Conservation (phyloP, 2,888 invertebrate genomes). For the Apotomis capreana region DNA sequence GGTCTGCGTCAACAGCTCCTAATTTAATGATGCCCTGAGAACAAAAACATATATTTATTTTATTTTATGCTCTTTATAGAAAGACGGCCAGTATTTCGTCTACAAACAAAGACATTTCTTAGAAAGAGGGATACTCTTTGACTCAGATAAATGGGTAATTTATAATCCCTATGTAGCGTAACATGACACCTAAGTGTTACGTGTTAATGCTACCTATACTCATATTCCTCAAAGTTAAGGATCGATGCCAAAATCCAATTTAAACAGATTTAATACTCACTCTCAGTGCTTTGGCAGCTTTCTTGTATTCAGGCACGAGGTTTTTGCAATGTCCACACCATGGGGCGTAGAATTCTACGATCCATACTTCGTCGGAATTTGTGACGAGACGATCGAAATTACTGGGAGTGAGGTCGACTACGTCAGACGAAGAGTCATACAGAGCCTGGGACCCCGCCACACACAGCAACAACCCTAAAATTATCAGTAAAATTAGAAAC, state of each 20-base stretch:
- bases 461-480: slow-evolving; percentile 72
- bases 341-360: slow-evolving; percentile 98
- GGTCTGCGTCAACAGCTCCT: slow-evolving; percentile 96
- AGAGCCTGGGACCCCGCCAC: slow-evolving; percentile 73
- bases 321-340: slow-evolving; percentile 98
- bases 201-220: not conserved
- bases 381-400: slow-evolving; percentile 94
- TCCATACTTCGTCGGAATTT: slow-evolving; percentile 94
- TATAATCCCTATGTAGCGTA: not conserved
- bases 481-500: slow-evolving; percentile 46
- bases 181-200: not conserved
- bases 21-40: slow-evolving; percentile 94
- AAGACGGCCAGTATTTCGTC: not conserved
- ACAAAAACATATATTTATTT: slow-evolving; percentile 29
- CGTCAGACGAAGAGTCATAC: slow-evolving; percentile 88
- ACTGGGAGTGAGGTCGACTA: slow-evolving; percentile 91
- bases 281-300: slow-evolving; percentile 96
- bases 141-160: not conserved
- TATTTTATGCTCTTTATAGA: not conserved
- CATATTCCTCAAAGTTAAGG: not conserved
- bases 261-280: slow-evolving; percentile 69
- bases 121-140: not conserved
- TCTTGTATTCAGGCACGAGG: slow-evolving; percentile 96
- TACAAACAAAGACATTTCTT: too few relatives aligned
- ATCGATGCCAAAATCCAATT: not conserved